Evolutionary conservation across 2,113 vertebrate species (phyloP), one percentile per base, ranked within the genome.

Genomic region (Cricetomys ansorgei): DNA sequence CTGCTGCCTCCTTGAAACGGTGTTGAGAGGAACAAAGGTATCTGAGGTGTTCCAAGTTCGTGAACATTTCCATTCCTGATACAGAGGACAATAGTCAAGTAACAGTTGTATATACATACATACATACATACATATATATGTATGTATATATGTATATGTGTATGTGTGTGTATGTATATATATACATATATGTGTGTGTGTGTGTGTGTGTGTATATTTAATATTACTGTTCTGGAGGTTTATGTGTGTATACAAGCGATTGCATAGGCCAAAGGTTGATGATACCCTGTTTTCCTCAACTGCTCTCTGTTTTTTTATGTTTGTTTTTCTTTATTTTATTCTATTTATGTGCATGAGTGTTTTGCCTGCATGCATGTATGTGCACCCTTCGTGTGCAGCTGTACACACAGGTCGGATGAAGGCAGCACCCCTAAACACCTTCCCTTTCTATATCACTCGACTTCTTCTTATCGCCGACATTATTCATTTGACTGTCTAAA

Each of bases 1-100:
- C 48, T 86, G n/a, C 64, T 37, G 72, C 65, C 62, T 91, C 81
- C 57, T 96, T 96, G 77, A 91, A 94, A 79, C 10, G 77, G 5
- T 83, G 1, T 88, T 53, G 88, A n/a, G 86, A 73, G 67, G 62
- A 59, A 48, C 65, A 72, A n/a, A 65, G 15, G 5, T 80, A 0
- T 43, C 23, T 57, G 43, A 65, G 43, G 50, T 87, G 6, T 34
- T 90, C 13, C 29, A 40, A 62, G 73, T 84, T 57, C 83, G 27
- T 75, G 72, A 83, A 0, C 12, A 62, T 72, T 73, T 65, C 19
- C 34, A 64, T 79, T 94, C 59, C 57, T 77, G 48, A 88, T 55
- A 83, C 4, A 65, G 5, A 91, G 10, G 7, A 62, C 23, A 88
- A 34, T 37, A 65, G 7, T 70, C 16, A 67, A 67, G 40, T 64